Evolutionary conservation across 2,888 invertebrate species (phyloP).

Genomic region (Physocephala rufipes): DNA sequence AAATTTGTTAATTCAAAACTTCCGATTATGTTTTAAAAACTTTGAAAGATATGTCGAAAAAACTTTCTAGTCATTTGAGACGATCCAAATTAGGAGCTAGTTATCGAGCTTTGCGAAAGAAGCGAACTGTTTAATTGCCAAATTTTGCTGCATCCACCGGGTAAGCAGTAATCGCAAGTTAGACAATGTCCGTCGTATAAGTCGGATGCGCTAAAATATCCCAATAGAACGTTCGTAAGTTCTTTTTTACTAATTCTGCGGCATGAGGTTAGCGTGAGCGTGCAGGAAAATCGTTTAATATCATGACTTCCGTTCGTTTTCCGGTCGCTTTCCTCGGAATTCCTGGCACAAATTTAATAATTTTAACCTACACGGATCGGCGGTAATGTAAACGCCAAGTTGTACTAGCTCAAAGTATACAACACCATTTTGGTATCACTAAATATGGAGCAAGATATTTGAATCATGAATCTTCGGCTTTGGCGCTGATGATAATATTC

Average conservation of each 20-base stretch:
- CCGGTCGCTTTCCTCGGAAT: conserved; percentile 21
- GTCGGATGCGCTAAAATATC: no score
- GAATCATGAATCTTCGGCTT: conserved; percentile 3
- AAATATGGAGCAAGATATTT: conserved; percentile 5
- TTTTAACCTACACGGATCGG: conserved; percentile 6
- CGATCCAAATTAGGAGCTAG: background rate
- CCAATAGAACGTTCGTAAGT: no score
- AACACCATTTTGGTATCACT: conserved; percentile 21
- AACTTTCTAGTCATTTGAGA: background rate
- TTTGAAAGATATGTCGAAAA: background rate
- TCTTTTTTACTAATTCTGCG: no score
- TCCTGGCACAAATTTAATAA: conserved; percentile 19
- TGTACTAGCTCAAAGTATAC: conserved; percentile 31
- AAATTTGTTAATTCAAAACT: no score
- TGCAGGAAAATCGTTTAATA: conserved; percentile 25
- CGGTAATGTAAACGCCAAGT: conserved; percentile 16
- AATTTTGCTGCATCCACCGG: no score
- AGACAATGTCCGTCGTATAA: no score
- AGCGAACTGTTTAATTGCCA: no score
- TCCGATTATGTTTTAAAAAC: background rate
- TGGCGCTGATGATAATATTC: conserved; percentile 4
- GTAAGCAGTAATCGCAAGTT: no score
- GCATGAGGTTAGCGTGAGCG: no score
- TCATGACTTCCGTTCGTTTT: conserved; percentile 21
- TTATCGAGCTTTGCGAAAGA: background rate